Base-by-base conservation (phyloP, 1,140 invertebrate species). In the Ostrea edulis region DNA sequence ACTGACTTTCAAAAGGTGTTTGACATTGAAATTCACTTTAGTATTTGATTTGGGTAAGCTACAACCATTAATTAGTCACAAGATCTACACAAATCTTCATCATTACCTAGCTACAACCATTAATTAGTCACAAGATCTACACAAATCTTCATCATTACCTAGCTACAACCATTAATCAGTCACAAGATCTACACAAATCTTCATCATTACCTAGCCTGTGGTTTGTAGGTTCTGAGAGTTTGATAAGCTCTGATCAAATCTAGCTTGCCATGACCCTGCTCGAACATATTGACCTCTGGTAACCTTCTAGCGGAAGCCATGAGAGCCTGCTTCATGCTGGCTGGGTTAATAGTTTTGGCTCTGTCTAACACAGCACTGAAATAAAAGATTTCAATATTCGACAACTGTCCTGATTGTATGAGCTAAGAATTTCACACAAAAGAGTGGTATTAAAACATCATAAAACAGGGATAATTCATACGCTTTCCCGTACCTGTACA, bases 241-340 rank as follows among this genome's bases (percentile, higher is more conserved):
- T 98, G 97, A 94, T 97, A 98, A 25, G 98, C 98, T 91, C 97
- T 97, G 11, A 98, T 95, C 25, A 99, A 96, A 95, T 99, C 98
- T 44, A 99, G 95, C 95, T 98, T 98, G 86, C 98, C 98, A 92
- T 93, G 93, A 3, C 98, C 98, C 95, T 99, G 98, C 94, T 99
- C 98, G 95, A 99, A 99, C 97, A 99, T 99, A 92, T 98, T 98
- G 54, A 98, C 97, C 53, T 97, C 97, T 1, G 97, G 96, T 54
- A 99, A 95, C 81, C 98, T 95, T 65, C 97, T 95, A 0, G 98
- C 98, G 0, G 98, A 98, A 81, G 97, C 97, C 95, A 98, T 97
- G 7, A 99, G 95, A 2, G 98, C 97, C 95, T 99, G 98, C 94
- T 99, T 99, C 95, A 99, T 97, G 62, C 97, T 98, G 0, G 98